phyloP scores from a whole-genome alignment of 2,888 invertebrate species.

The Drosophila kokeensis region DNA sequence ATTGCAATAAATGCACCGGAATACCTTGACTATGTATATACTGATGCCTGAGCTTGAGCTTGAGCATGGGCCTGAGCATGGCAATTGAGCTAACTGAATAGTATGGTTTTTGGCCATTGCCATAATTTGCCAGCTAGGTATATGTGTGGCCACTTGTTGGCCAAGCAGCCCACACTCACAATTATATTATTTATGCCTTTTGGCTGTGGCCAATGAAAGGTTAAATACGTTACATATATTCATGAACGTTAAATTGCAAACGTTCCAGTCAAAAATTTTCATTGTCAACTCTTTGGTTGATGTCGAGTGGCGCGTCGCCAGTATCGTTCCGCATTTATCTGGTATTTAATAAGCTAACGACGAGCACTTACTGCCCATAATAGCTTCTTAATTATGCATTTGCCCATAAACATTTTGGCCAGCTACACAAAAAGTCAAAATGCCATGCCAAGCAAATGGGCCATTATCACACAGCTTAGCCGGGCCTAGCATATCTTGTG shows the following conservation, averaged over 20 bases:
- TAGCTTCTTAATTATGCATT: slow-evolving; percentile 70
- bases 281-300: slow-evolving; percentile 22
- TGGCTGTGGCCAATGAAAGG: slow-evolving; percentile 54
- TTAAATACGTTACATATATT: slow-evolving; percentile 53
- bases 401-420: slow-evolving; percentile 62
- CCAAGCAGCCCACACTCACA: slow-evolving; percentile 42
- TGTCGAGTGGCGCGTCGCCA: neutral
- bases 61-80: slow-evolving; percentile 52
- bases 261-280: neutral
- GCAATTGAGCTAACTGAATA: slow-evolving; percentile 32
- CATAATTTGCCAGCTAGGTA: slow-evolving; percentile 37
- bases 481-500: slow-evolving; percentile 4
- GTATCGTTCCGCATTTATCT: slow-evolving; percentile 19
- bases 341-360: slow-evolving; percentile 39
- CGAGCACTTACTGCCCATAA: slow-evolving; percentile 51
- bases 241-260: slow-evolving; percentile 16
- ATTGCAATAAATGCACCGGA: slow-evolving; percentile 80
- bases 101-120: neutral
- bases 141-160: slow-evolving; percentile 59
- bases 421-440: slow-evolving; percentile 31
- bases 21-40: slow-evolving; percentile 64
- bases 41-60: slow-evolving; percentile 52
- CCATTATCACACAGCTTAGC: slow-evolving; percentile 62
- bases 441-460: slow-evolving; percentile 61
- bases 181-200: slow-evolving; percentile 56